Base-by-base conservation (phyloP, 2,888 invertebrate species). In the Amblyjoppa fuscipennis region DNA sequence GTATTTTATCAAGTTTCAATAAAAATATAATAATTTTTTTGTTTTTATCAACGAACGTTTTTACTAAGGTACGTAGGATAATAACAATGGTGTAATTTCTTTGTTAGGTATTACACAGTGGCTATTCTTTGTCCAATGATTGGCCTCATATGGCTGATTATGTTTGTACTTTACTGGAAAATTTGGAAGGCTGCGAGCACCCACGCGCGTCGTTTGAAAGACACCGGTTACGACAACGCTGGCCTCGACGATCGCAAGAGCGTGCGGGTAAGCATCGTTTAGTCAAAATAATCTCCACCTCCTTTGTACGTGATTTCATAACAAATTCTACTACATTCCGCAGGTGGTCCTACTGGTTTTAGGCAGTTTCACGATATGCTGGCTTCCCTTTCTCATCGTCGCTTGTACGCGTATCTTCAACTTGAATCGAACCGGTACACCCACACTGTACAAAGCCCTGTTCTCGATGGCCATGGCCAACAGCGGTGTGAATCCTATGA, bases 401-500 rank as follows among this genome's bases (percentile, higher is more conserved):
- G 96, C 96, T 4, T 96, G 96, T 89, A 95, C 95, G 7, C 96
- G 96, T 91, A 95, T 96, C 70, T 94, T 96, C 84, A 94, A 95
- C 94, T 95, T 89, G 94, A 95, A 87, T 94, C 95, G 78, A 94
- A 95, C 91, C 95, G 95, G 91, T 95, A 89, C 84, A 1, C 88
- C 90, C 1, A 89, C 85, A 2, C 87, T 90, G 3, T 97, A 97
- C 94, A 96, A 96, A 89, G 95, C 95, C 20, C 96, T 96, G 73
- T 96, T 97, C 85, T 96, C 96, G 2, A 94, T 98, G 87, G 97
- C 97, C 34, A 96, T 97, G 95, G 96, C 96, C 76, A 97, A 97
- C 93, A 97, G 97, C 9, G 97, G 97, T 41, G 96, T 97, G 91
- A 98, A 98, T 94, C 98, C 98, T 0, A 94, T 97, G 66, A 97